phyloP scores from a whole-genome alignment of 2,113 vertebrate genomes.

The Ailuropoda melanoleuca region DNA sequence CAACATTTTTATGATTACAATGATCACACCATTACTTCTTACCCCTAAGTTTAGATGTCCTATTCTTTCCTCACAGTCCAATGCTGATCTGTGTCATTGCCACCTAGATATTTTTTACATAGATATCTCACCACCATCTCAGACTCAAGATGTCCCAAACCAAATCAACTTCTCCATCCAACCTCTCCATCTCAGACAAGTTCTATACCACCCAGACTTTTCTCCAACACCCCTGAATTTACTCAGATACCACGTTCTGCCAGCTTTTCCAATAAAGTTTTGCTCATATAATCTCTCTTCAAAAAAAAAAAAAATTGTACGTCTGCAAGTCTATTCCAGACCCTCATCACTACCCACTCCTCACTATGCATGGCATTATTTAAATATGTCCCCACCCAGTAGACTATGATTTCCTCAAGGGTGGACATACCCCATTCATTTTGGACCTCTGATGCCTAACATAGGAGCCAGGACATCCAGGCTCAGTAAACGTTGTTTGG shows the following conservation, averaged over 20 bases:
- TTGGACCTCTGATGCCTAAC: not conserved
- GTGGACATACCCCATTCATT: not conserved
- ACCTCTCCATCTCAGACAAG: not conserved
- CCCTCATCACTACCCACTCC: not conserved
- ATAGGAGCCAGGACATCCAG: not conserved
- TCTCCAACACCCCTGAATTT: rapidly evolving
- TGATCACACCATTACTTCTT: not conserved
- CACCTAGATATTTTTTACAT: not conserved
- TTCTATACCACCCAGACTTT: not conserved
- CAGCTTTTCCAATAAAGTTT: not conserved
- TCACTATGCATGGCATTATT: not conserved
- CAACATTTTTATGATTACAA: not conserved
- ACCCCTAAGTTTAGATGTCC: not conserved
- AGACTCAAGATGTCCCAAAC: not conserved
- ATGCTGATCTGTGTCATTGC: not conserved
- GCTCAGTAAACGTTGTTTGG: not conserved
- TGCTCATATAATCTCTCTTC: not conserved
- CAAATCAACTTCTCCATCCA: not conserved
- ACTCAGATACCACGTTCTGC: not conserved
- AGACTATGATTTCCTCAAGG: not conserved
- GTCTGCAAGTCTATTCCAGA: not conserved
- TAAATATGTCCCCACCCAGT: not conserved
- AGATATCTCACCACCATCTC: not conserved
- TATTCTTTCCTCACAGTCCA: not conserved
- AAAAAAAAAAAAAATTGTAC: not conserved